These are phyloP conservation scores for Idaea dimidiata DNA, from an alignment of 2,888 invertebrate genomes.

Conservation along the genomic window DNA sequence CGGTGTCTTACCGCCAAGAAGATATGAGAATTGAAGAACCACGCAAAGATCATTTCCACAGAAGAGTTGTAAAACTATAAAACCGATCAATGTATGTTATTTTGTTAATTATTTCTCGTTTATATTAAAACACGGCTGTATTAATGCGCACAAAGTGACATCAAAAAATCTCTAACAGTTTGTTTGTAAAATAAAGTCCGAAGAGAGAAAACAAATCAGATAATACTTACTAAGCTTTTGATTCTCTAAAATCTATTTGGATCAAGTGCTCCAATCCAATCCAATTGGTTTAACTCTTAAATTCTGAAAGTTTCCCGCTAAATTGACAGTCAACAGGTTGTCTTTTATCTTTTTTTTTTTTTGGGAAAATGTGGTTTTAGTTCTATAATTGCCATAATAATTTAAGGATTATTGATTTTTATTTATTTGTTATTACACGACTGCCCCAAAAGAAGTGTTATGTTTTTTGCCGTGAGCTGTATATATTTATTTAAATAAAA, in stretches of 20 bases:
- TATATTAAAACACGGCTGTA: too few species aligned
- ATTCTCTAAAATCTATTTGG: conserved; percentile 2
- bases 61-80: too few species aligned
- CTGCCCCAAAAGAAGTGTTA: too few species aligned
- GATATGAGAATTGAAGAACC: too few species aligned
- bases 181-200: conserved; percentile 1
- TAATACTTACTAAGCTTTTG: conserved; percentile 1
- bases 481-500: too few species aligned
- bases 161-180: not conserved
- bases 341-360: not conserved
- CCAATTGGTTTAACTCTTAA: not conserved
- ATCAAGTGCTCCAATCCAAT: not conserved
- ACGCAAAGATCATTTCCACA: too few species aligned
- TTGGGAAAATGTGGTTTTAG: not conserved
- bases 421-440: not conserved
- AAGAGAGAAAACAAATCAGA: not conserved
- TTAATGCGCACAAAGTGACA: too few species aligned
- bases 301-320: not conserved
- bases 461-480: too few species aligned
- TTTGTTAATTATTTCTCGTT: too few species aligned
- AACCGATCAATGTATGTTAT: too few species aligned
- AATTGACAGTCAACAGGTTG: not conserved
- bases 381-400: not conserved
- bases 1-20: too few species aligned
- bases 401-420: not conserved